Base-by-base conservation (phyloP, 2,113 vertebrate species). In the Myanophis thanlyinensis region DNA sequence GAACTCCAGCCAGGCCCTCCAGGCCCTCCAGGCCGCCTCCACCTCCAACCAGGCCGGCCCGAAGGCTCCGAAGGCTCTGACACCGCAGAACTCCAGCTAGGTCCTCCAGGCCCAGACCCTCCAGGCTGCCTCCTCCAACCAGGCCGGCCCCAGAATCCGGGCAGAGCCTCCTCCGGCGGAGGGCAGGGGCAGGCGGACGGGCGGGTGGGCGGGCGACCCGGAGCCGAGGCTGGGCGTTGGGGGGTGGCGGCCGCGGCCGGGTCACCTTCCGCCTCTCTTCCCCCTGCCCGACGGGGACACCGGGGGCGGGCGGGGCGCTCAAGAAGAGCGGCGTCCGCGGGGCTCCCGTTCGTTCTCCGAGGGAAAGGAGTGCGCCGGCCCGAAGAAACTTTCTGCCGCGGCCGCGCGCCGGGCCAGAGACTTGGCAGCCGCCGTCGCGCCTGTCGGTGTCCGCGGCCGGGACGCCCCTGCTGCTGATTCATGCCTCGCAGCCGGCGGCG, bases 171-270 rank as follows among this genome's bases (percentile, higher is more conserved):
- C 10, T 4, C 9, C 10, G 15, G 49, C 47, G 30, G 27, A 2
- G 4, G 30, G 86, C 23, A 49, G 47, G 10, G 27, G 67, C 22
- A 15, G 96, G 96, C 93, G 52, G 53, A 5, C 94, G 95, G 62
- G 56, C n/a, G n/a, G 93, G 93, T 85, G 54, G 95, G 97, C 97
- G 97, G 97, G 97, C 97, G 98, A 97, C 93, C 85, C 93, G 94
- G 35, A 35, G 62, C 94, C 93, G 94, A 97, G 97, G 93, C 7
- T 2, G 96, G 95, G 94, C 97, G 97, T 97, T 94, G 94, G 92
- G 90, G 93, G 95, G 93, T 95, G 95, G 94, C 92, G 23, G n/a
- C 88, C 95, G 93, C 54, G 91, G 94, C 92, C 87, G 85, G 85
- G 54, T 30, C 80, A 27, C 52, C 88, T n/a, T 89, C 40, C 40